Evolutionary conservation across 2,797 vertebrate genomes (phyloP).

Genomic region (Anabas testudineus): DNA sequence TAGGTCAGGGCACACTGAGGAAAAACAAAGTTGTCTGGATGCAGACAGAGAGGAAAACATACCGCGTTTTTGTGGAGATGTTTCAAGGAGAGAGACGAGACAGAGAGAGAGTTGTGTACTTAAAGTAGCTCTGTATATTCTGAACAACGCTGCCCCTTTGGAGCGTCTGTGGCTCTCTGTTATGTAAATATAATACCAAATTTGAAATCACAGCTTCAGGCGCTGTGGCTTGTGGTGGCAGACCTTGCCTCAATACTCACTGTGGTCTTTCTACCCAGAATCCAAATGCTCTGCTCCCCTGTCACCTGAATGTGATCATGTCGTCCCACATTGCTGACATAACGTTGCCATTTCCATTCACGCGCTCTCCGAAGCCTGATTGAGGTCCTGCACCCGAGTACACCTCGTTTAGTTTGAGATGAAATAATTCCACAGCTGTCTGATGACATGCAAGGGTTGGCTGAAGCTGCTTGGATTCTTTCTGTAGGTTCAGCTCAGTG

Average conservation of each 20-base stretch:
- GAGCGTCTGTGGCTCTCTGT: constrained; percentile 41
- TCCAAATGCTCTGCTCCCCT: constrained; percentile 37
- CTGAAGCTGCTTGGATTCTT: neutral
- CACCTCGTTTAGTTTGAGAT: constrained; percentile 24
- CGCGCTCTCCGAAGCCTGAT: constrained; percentile 19
- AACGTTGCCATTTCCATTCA: constrained; percentile 40
- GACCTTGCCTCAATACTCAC: constrained; percentile 27
- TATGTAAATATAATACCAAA: constrained; percentile 50
- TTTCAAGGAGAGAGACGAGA: constrained; percentile 39
- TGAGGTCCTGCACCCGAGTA: constrained; percentile 27
- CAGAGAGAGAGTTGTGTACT: constrained; percentile 31
- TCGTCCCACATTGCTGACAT: constrained; percentile 33
- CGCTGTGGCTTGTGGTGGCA: constrained; percentile 31
- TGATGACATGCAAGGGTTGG: constrained; percentile 7
- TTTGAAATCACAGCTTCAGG: constrained; percentile 51
- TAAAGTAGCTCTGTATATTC: constrained; percentile 32
- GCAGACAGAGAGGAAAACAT: constrained; percentile 48
- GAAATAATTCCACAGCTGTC: constrained; percentile 34
- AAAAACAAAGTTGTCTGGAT: constrained; percentile 62
- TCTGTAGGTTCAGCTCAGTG: constrained; percentile 38
- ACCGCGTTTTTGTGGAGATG: constrained; percentile 21
- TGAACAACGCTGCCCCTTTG: constrained; percentile 15
- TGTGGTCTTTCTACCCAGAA: constrained; percentile 20
- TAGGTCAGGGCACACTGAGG: constrained; percentile 62
- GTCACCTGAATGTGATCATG: constrained; percentile 59